phyloP scores from a whole-genome alignment of 2,797 vertebrate species.

The Aselliscus stoliczkanus region DNA sequence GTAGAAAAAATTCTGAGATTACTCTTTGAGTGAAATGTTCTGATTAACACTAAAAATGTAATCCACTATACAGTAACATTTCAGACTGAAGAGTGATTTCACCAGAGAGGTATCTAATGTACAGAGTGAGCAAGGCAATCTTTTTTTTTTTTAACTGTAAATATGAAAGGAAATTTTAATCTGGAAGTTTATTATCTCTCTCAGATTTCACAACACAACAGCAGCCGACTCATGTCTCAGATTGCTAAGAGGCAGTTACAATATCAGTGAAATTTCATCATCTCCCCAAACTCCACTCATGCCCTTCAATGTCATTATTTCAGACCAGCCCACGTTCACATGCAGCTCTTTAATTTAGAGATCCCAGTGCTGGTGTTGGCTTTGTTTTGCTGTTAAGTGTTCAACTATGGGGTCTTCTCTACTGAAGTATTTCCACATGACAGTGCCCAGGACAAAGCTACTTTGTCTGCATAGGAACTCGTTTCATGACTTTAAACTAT shows the following conservation, averaged over 20 bases:
- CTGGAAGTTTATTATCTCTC: conserved; percentile 23
- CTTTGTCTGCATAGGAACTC: conserved; percentile 76
- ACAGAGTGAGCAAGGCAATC: background rate
- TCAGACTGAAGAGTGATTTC: conserved; percentile 34
- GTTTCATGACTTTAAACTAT: conserved; percentile 65
- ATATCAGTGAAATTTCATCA: conserved; percentile 30
- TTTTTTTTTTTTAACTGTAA: background rate
- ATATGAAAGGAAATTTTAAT: conserved; percentile 47
- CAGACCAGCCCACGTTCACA: conserved; percentile 66
- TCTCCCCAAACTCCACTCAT: conserved; percentile 43
- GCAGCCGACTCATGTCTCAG: conserved; percentile 7
- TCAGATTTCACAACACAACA: conserved; percentile 49
- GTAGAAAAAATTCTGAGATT: conserved; percentile 14
- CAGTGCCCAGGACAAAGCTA: conserved; percentile 64
- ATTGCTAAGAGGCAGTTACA: conserved; percentile 63
- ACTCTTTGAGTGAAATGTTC: conserved; percentile 24
- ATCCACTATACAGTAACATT: background rate
- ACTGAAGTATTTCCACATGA: conserved; percentile 75
- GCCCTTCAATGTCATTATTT: conserved; percentile 70
- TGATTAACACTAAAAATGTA: conserved; percentile 45
- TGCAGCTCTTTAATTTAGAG: conserved; percentile 60
- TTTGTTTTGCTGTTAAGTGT: conserved; percentile 78
- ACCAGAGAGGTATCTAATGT: conserved; percentile 4
- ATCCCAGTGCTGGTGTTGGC: conserved; percentile 69
- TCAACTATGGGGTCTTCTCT: conserved; percentile 71